Evolutionary conservation across 2,113 vertebrate genomes (phyloP).

Genomic region (Syngnathoides biaculeatus): DNA sequence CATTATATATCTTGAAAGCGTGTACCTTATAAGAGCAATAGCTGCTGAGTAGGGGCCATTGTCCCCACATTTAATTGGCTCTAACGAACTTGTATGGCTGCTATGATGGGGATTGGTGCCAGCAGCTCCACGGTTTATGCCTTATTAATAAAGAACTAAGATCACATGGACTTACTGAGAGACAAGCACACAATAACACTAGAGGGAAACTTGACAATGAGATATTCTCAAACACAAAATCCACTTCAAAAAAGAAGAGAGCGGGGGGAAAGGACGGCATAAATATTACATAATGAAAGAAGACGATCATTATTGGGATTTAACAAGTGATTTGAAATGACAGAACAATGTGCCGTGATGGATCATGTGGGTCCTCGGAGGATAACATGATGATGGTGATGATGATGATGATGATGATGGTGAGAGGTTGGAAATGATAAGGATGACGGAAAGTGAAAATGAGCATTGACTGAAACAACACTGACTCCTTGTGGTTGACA

Average conservation of each 20-base stretch:
- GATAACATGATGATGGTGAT: slow-evolving; percentile 19
- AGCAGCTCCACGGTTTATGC: slow-evolving; percentile 25
- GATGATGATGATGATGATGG: neutral
- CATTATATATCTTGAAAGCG: neutral
- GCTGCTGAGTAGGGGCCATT: slow-evolving; percentile 24
- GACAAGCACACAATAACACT: slow-evolving; percentile 18
- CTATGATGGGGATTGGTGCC: slow-evolving; percentile 37
- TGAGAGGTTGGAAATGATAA: neutral
- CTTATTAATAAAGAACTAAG: slow-evolving; percentile 38
- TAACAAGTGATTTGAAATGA: slow-evolving; percentile 21
- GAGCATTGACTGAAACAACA: slow-evolving; percentile 47
- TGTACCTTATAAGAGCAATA: slow-evolving; percentile 7
- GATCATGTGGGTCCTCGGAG: slow-evolving; percentile 22
- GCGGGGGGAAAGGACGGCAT: slow-evolving; percentile 2
- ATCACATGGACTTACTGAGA: slow-evolving; percentile 35
- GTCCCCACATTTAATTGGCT: slow-evolving; percentile 39
- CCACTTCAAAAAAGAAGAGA: slow-evolving; percentile 3
- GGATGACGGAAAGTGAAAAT: slow-evolving; percentile 7
- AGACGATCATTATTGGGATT: slow-evolving; percentile 14
- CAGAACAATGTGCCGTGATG: slow-evolving; percentile 10
- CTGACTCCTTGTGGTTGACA: slow-evolving; percentile 68
- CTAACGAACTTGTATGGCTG: slow-evolving; percentile 52
- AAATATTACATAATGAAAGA: slow-evolving; percentile 7
- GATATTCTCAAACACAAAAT: slow-evolving; percentile 3
- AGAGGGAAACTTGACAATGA: neutral